Evolutionary conservation across 1,140 invertebrate genomes (phyloP).

Genomic region (Oncopeltus fasciatus): DNA sequence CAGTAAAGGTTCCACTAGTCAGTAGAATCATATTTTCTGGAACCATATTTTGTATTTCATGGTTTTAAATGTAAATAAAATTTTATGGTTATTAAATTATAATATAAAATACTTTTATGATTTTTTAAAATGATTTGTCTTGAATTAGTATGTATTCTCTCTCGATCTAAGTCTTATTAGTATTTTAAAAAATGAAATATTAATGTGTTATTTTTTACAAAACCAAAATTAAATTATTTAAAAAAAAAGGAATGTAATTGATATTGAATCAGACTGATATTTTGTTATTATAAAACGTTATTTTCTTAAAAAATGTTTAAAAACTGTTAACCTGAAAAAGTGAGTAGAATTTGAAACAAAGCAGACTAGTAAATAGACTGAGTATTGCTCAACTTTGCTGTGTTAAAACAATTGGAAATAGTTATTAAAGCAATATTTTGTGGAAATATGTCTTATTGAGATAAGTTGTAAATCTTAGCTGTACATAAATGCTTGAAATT

Average conservation of each 20-base stretch:
- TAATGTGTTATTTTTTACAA: neutral
- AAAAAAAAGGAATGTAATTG: neutral
- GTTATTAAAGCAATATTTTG: too few relatives aligned
- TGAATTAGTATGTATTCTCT: neutral
- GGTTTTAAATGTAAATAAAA: neutral
- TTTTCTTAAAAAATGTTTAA: neutral
- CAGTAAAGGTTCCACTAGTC: neutral
- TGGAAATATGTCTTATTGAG: too few relatives aligned
- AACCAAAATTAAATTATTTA: neutral
- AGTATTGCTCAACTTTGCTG: neutral
- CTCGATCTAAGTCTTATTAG: neutral
- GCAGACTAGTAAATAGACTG: neutral
- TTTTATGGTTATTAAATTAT: neutral
- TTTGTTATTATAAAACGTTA: neutral
- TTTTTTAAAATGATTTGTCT: neutral
- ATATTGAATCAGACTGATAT: neutral
- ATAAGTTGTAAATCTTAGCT: neutral
- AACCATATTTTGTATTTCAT: neutral
- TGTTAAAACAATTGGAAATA: neutral
- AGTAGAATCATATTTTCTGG: neutral
- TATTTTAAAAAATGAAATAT: neutral
- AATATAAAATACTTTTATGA: neutral
- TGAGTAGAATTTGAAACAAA: too few relatives aligned
- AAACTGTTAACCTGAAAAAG: too few relatives aligned
- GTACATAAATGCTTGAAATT: neutral